Base-by-base conservation (phyloP, 2,113 vertebrate species). In the Sapajus apella region DNA sequence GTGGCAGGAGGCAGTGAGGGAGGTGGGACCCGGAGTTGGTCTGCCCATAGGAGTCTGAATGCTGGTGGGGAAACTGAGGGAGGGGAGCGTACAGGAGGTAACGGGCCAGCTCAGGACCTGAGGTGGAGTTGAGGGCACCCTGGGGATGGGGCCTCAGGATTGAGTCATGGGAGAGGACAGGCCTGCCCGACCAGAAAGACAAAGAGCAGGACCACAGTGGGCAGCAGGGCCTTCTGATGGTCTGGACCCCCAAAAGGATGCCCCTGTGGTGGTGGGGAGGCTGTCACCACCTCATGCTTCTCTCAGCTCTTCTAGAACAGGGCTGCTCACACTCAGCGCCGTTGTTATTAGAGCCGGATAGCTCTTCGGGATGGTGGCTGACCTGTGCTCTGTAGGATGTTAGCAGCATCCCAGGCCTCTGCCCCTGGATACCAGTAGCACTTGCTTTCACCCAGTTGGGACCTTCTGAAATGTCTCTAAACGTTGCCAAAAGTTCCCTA, bases 301-400 rank as follows among this genome's bases (percentile, higher is more conserved):
- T 89, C 85, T 68, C 35, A 25, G 37, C 37, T 23, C 45, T 11
- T 50, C 21, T 10, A 18, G 37, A 61, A 40, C 73, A 70, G 66
- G 43, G n/a, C 27, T 72, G 11, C 37, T 55, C 40, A 7, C 3
- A 68, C 18, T 88, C 11, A 16, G n/a, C 35, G 2, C 6, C 5
- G 0, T 16, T 4, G 40, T 30, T 20, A 0, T 32, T 80, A 37
- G 77, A 35, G 20, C 47, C 0, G 0, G 43, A 9, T n/a, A 5
- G 11, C n/a, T 77, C 88, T 87, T 1, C 10, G 55, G 87, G 30
- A 14, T 1, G 0, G 47, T 27, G 23, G 6, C 64, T 14, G 93
- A 12, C 76, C 84, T 8, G 30, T 20, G 35, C 16, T 3, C 14
- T 43, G 3, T 43, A 25, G 52, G 83, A 20, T 50, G 14, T 32